Conservation (phyloP, 2,113 vertebrate genomes). For the Anguilla japonica region DNA sequence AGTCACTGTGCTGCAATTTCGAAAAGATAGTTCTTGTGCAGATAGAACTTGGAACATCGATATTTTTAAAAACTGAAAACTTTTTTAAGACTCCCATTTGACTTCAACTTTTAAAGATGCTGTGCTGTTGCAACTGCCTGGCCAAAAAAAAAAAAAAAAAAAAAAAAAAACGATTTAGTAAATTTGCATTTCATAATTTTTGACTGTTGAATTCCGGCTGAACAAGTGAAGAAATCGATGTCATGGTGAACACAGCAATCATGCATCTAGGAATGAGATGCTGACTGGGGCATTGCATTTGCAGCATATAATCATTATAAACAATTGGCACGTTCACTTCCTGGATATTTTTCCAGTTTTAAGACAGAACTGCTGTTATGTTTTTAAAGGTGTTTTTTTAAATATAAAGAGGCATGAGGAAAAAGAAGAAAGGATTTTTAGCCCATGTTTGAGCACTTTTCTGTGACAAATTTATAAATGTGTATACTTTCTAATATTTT, state of each 20-base stretch:
- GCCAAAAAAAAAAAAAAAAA: neutral
- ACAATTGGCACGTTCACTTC: too few relatives aligned
- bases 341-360: too few relatives aligned
- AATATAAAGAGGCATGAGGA: too few relatives aligned
- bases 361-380: too few relatives aligned
- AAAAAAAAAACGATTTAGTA: neutral
- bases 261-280: neutral
- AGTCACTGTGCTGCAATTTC: neutral
- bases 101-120: neutral
- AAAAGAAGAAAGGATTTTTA: too few relatives aligned
- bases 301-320: too few relatives aligned
- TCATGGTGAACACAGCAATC: neutral
- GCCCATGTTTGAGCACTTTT: too few relatives aligned
- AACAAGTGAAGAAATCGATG: neutral
- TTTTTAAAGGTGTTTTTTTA: too few relatives aligned
- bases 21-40: neutral
- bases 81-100: neutral
- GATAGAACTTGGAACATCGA: neutral
- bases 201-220: neutral
- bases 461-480: too few relatives aligned
- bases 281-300: neutral
- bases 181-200: neutral
- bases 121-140: neutral
- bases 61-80: neutral
- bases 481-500: too few relatives aligned